Conservation (phyloP, 1,140 invertebrate genomes). For the Proales similis region DNA sequence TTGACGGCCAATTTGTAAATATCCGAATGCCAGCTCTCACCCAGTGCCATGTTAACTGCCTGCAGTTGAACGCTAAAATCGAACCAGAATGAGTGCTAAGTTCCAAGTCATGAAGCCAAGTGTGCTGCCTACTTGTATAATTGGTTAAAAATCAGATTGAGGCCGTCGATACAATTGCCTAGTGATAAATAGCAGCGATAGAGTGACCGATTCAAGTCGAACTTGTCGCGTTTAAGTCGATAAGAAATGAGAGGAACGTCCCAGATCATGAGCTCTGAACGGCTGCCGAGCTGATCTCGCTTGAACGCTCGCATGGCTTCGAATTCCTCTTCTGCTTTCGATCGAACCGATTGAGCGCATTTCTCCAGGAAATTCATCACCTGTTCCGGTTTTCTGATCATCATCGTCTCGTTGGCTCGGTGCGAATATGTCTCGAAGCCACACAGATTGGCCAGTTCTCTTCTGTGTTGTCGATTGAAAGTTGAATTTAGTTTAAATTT, state of each 20-base stretch:
- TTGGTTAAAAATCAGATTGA: slow-evolving; percentile 72
- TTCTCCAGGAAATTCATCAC: slow-evolving; percentile 33
- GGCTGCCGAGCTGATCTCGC: neutral
- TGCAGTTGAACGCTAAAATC: slow-evolving; percentile 64
- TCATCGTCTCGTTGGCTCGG: slow-evolving; percentile 58
- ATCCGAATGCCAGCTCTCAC: slow-evolving; percentile 76
- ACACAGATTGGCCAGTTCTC: slow-evolving; percentile 71
- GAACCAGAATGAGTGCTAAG: neutral
- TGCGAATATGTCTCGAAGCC: slow-evolving; percentile 80
- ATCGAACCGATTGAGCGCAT: slow-evolving; percentile 18
- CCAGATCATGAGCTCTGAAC: slow-evolving; percentile 4
- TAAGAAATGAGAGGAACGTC: slow-evolving; percentile 23
- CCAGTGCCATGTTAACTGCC: slow-evolving; percentile 62
- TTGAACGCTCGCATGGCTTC: slow-evolving; percentile 56
- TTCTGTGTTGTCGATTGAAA: slow-evolving; percentile 37
- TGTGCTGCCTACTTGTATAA: slow-evolving; percentile 57
- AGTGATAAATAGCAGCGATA: slow-evolving; percentile 71
- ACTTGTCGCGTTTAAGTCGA: slow-evolving; percentile 7
- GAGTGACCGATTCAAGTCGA: neutral
- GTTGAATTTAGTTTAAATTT: neutral
- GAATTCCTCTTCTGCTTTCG: slow-evolving; percentile 48
- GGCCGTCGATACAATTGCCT: slow-evolving; percentile 87
- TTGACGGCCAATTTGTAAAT: slow-evolving; percentile 68
- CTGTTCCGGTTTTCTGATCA: slow-evolving; percentile 28
- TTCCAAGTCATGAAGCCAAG: neutral